Conservation (phyloP, 2,113 vertebrate species). For the Mesocricetus auratus region DNA sequence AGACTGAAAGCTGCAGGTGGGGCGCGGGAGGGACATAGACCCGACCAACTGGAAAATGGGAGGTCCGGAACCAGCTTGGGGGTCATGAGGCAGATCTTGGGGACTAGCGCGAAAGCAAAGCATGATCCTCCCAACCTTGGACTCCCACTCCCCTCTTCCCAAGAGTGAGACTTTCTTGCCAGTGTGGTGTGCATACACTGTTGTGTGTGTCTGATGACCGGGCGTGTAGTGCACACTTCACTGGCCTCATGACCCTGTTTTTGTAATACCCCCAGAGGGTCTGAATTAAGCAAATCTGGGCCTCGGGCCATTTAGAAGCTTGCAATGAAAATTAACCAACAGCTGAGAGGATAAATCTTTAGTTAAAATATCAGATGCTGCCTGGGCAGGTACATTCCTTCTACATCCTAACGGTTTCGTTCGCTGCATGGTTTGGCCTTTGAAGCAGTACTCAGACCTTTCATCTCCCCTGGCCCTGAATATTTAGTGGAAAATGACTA, state of each 20-base stretch:
- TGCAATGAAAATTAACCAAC: conserved; percentile 68
- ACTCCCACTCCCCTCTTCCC: neutral
- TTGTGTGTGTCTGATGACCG: neutral
- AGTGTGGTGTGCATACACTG: no score
- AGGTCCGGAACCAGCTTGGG: neutral
- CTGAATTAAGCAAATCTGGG: conserved; percentile 59
- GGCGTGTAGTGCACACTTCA: neutral
- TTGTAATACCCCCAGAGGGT: neutral
- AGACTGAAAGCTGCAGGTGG: conserved; percentile 21
- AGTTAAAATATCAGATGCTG: conserved; percentile 56
- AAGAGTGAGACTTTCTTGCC: neutral
- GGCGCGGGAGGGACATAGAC: neutral
- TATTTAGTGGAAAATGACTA: neutral
- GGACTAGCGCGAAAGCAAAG: neutral
- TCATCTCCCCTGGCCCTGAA: neutral
- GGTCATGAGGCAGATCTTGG: neutral
- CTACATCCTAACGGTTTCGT: neutral
- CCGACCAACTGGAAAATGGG: neutral
- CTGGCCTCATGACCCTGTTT: neutral
- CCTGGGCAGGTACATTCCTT: neutral
- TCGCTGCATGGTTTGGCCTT: neutral
- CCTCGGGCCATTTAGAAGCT: conserved; percentile 65
- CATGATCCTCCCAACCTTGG: neutral
- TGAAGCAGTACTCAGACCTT: neutral
- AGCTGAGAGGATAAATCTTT: conserved; percentile 54